Evolutionary conservation across 2,113 vertebrate species (phyloP).

Genomic region (Saimiri boliviensis): DNA sequence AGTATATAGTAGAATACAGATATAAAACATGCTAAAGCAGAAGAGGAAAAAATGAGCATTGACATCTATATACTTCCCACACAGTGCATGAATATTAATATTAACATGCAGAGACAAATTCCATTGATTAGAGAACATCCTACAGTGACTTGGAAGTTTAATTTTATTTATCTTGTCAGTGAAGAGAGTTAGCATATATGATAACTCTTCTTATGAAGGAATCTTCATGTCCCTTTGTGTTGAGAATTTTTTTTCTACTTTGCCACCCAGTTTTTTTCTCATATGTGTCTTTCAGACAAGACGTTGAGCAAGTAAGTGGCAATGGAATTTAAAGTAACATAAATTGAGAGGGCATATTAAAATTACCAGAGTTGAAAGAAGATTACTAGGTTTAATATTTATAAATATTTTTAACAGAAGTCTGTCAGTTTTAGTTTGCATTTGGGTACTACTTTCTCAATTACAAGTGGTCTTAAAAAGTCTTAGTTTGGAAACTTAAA

Average conservation of each 20-base stretch:
- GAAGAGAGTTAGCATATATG: neutral
- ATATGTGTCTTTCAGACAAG: neutral
- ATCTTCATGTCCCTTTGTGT: neutral
- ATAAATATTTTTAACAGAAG: neutral
- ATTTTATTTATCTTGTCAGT: constrained; percentile 5
- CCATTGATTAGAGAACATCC: neutral
- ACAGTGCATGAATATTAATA: neutral
- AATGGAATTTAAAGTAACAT: neutral
- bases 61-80: neutral
- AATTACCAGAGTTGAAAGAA: neutral
- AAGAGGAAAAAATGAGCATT: neutral
- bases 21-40: neutral
- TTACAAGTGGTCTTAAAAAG: neutral
- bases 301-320: neutral
- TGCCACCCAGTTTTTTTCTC: neutral
- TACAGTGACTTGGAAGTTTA: neutral
- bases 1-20: neutral
- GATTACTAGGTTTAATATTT: neutral
- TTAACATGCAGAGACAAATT: neutral
- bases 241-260: neutral
- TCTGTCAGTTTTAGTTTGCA: neutral
- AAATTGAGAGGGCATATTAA: neutral
- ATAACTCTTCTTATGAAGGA: neutral
- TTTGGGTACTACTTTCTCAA: neutral
- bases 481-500: neutral